These are phyloP conservation scores for Camarhynchus parvulus DNA, from an alignment of 2,113 vertebrate species.

Conservation along the genomic window DNA sequence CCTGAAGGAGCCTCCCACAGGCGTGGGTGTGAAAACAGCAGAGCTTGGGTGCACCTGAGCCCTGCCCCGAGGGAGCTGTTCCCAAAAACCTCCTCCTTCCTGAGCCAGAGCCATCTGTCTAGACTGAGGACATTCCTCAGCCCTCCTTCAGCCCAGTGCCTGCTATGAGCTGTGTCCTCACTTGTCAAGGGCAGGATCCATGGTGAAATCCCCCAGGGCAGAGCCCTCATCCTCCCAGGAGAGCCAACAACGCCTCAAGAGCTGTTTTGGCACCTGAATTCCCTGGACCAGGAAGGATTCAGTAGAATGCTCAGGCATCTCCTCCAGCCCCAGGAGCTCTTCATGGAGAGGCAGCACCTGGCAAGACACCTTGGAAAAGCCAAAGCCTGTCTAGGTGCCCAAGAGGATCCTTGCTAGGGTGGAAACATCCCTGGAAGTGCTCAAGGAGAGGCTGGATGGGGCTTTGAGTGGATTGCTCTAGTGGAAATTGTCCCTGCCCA, in stretches of 20 bases:
- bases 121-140: constrained; percentile 29
- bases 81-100: not conserved
- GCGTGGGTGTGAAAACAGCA: not conserved
- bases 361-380: not conserved
- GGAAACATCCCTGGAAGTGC: not conserved
- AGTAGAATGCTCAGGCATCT: not conserved
- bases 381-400: not conserved
- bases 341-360: not conserved
- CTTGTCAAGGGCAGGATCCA: not conserved
- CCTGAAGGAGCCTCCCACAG: not conserved
- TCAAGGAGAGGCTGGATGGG: not conserved
- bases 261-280: not conserved
- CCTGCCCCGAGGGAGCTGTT: not conserved
- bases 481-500: not conserved
- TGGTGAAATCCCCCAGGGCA: fast-evolving
- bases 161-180: not conserved
- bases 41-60: not conserved
- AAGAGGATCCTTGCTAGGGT: not conserved
- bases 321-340: not conserved
- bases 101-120: constrained; percentile 20
- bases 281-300: not conserved
- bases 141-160: not conserved
- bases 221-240: not conserved
- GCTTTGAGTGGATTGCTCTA: not conserved
- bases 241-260: not conserved